Base-by-base conservation (phyloP, 1,140 invertebrate genomes). In the Phenacoccus solenopsis region DNA sequence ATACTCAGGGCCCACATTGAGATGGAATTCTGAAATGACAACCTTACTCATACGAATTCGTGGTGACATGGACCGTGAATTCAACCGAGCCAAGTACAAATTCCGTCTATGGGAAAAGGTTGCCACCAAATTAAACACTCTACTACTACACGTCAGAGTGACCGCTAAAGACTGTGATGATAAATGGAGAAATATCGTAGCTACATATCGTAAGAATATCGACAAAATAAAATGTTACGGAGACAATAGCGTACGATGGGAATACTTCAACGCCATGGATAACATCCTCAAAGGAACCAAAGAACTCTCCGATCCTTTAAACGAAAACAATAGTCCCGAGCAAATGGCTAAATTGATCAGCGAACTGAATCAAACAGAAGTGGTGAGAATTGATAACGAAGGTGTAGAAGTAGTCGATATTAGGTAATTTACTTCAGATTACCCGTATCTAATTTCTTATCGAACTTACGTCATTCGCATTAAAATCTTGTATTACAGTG, bases 101-200 rank as follows among this genome's bases (percentile, higher is more conserved):
- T 72, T 72, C 30, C 67, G 67, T 24, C 28, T 72, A 16, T 72
- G 72, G 72, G 72, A 72, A 38, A 21, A 70, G 16, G 70, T 72
- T 21, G 72, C 72, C 30, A n/a, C 28, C 5, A 49, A 56, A 0
- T 70, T 72, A 64, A 72, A 16, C 24, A 69, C 10, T 35, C n/a
- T 27, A 1, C 61, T 71, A 13, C 56, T 59, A 9, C 12, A 38
- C 21, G 56, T 70, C 1, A 70, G 70, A 59, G 67, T 69, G 1
- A 70, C 72, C 4, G 69, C 72, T 61, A 72, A 72, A 70, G 72
- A 70, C 59, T 72, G 72, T 24, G 72, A 72, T 61, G 72, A 72
- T 12, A 72, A 72, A 24, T 72, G 72, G 72, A 70, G 72, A 57
- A 72, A 72, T 68, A 72, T 72, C 28, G 72, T 70, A 0, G 69